phyloP scores from a whole-genome alignment of 2,888 invertebrate species.

The Pteria penguin region DNA sequence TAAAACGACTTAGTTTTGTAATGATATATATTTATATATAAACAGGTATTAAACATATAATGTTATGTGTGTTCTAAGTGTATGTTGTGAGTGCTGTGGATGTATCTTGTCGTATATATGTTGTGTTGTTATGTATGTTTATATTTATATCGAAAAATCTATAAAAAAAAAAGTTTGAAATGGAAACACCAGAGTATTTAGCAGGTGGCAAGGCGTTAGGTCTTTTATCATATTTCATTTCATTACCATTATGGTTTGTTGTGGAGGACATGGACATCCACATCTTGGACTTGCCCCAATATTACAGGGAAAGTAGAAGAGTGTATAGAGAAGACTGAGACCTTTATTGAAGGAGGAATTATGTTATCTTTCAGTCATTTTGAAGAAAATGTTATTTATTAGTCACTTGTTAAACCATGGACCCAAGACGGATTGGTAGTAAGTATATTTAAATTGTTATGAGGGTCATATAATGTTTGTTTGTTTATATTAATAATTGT shows the following conservation, averaged over 20 bases:
- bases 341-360: conserved; percentile 7
- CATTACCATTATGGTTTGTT: conserved; percentile 35
- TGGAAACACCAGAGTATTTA: conserved; percentile 41
- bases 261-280: conserved; percentile 38
- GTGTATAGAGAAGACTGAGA: conserved; percentile 29
- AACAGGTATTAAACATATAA: no score
- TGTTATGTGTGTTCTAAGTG: no score
- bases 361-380: conserved; percentile 1
- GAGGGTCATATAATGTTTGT: no score
- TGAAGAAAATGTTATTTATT: conserved; percentile 21
- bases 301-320: conserved; percentile 35
- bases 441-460: conserved; percentile 2
- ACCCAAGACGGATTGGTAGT: conserved; percentile 34
- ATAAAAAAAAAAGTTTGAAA: no score
- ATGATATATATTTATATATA: no score
- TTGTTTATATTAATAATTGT: no score
- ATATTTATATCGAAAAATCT: no score
- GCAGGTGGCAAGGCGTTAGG: conserved; percentile 53
- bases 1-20: no score
- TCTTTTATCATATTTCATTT: conserved; percentile 39
- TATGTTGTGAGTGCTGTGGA: no score
- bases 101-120: no score
- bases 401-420: conserved; percentile 32
- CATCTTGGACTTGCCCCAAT: conserved; percentile 27
- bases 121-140: no score